Evolutionary conservation across 2,888 invertebrate genomes (phyloP).

Genomic region (Tillus elongatus): DNA sequence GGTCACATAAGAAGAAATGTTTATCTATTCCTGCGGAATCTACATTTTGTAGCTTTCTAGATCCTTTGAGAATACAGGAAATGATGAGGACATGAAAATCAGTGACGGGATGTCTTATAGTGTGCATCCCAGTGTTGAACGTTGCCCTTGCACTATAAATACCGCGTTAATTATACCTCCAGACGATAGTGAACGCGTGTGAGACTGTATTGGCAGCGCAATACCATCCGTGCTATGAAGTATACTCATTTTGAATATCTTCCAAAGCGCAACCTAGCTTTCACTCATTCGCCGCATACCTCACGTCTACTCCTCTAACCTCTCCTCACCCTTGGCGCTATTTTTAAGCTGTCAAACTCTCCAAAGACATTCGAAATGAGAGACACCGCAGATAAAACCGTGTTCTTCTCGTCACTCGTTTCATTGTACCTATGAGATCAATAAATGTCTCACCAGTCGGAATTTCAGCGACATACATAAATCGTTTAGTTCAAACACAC

Average conservation of each 20-base stretch:
- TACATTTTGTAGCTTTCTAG: too few species aligned
- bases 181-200: slow-evolving; percentile 35
- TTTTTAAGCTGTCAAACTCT: slow-evolving; percentile 2
- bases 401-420: background rate
- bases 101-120: background rate
- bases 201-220: slow-evolving; percentile 39
- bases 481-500: too few species aligned
- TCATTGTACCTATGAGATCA: too few species aligned
- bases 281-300: slow-evolving; percentile 37
- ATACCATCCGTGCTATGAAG: slow-evolving; percentile 34
- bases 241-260: slow-evolving; percentile 40
- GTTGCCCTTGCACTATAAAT: slow-evolving; percentile 43
- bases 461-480: too few species aligned
- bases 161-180: slow-evolving; percentile 41
- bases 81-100: slow-evolving; percentile 4
- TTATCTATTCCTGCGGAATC: too few species aligned
- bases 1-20: too few species aligned
- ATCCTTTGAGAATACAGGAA: too few species aligned
- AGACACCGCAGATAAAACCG: too few species aligned
- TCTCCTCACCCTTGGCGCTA: background rate
- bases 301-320: slow-evolving; percentile 24
- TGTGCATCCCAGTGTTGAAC: slow-evolving; percentile 27
- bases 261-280: slow-evolving; percentile 38
- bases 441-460: slow-evolving; percentile 2
- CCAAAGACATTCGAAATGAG: too few species aligned